Base-by-base conservation (phyloP, 2,797 vertebrate species). In the Meda fulgida region DNA sequence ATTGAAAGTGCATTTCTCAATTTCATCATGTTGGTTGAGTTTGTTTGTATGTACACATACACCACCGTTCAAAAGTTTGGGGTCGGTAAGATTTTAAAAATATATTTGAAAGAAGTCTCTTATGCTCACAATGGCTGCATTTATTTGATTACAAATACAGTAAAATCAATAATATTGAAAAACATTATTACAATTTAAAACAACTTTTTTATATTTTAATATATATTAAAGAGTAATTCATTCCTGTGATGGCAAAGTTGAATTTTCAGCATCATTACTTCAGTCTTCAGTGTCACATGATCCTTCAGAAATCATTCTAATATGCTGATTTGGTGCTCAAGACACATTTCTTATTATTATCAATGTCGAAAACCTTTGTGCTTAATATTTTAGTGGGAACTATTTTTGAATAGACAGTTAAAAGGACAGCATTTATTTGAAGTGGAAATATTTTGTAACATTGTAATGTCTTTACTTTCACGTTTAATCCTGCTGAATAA, bases 1-100 rank as follows among this genome's bases (percentile, higher is more conserved):
- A 48, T 55, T 60, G 14, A 46, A 73, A 48, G 31, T 82, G 70
- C 55, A 40, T 81, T 70, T 3, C 48, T 70, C 48, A 72, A 31
- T 40, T 81, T 31, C 10, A 5, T 72, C 2, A 3, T 19, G 70
- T 29, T n/a, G 7, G 3, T 4, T 4, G 69, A 71, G 43, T 71
- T 43, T 40, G 67, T 70, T 70, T 40, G 4, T 43, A 43, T 43
- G 46, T 26, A 46, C 14, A 26, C 16, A 26, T 13, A 14, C 21
- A 13, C 36, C 34, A 69, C 66, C 3, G 3, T 26, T 16, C 23
- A 43, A n/a, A 40, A 69, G 21, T 3, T 13, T n/a, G 2, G 11
- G 8, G 16, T 10, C 1, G 2, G n/a, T 26, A 26, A 26, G 58
- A 60, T 36, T 36, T 67, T 36, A 5, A 0, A n/a, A 13, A n/a